A percentile compares a stretch with the other conserved stretches of the same genome.
These are phyloP conservation scores for Triplophysa rosa DNA, from an alignment of 2,113 vertebrate species.

Conservation along the genomic window DNA sequence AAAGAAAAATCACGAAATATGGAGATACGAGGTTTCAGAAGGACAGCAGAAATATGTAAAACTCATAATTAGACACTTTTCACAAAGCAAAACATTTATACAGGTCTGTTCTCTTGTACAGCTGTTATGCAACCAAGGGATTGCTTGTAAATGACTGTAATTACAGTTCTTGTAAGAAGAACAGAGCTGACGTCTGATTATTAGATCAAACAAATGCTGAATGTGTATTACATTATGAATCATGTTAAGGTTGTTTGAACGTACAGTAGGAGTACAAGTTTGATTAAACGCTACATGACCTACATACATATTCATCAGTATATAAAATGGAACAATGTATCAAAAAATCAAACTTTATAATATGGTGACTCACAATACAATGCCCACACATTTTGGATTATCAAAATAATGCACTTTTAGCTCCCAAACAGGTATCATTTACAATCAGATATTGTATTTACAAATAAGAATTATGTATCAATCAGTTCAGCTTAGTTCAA, in stretches of 20 bases:
- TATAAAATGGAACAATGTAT: background rate
- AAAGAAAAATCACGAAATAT: too few species aligned
- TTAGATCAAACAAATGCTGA: background rate
- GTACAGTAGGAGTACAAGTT: background rate
- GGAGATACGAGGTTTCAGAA: background rate
- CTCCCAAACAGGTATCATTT: too few species aligned
- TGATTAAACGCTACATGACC: background rate
- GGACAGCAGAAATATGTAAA: slow-evolving; percentile 1
- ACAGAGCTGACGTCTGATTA: background rate
- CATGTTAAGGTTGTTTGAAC: background rate
- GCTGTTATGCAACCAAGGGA: background rate
- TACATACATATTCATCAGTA: background rate
- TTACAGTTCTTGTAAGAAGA: background rate
- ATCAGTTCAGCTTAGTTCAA: background rate
- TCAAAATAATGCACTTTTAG: too few species aligned
- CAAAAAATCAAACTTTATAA: background rate
- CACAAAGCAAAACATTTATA: background rate
- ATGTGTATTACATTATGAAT: background rate
- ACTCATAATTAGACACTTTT: background rate
- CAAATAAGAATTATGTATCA: background rate
- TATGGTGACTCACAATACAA: background rate
- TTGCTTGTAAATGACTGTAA: slow-evolving; percentile 21
- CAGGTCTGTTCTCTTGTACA: slow-evolving; percentile 11
- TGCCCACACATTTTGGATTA: background rate
- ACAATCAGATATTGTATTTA: background rate